Base-by-base conservation (phyloP, 2,797 vertebrate genomes). In the Prunella strophiata region DNA sequence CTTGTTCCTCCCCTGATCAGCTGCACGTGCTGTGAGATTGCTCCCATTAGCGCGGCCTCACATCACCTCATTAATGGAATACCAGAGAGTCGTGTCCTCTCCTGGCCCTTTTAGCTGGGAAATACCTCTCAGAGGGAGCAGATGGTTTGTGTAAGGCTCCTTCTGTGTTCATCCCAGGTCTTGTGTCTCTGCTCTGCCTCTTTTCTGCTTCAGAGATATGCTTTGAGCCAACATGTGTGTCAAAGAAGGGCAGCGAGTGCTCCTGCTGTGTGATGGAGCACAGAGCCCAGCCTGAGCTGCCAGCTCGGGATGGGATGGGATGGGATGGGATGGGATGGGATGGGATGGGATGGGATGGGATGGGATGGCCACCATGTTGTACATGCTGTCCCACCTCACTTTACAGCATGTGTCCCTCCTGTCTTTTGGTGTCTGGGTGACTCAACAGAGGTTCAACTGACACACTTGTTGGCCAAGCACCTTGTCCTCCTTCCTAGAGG, bases 341-440 rank as follows among this genome's bases (percentile, higher is more conserved):
- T 55, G 4, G 30, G 32, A 3, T 51, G 5, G 17, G 9, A 11
- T 42, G 2, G 23, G 4, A 13, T 51, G 3, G 50, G 9, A 1
- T 70, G 36, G 20, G 16, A 58, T 7, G 59, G 32, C 38, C 50
- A 16, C 54, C 12, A 2, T 2, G 32, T 22, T 2, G 0, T 13
- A 7, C 0, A 0, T 36, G 40, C n/a, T 20, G 20, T 51, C 32
- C 77, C 51, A 20, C 25, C 71, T 78, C n/a, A 1, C 38, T 36
- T 14, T 5, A 2, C 22, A 25, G 29, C 1, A 0, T 2, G 5
- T 8, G 1, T 68, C 29, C 26, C 23, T 18, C 22, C 0, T 2
- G 8, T 68, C 29, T 68, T 2, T 0, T 15, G 38, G 21, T 19
- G 34, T 8, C 34, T 3, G 3, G 2, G 30, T 27, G 11, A n/a